These are phyloP conservation scores for Menura novaehollandiae DNA, from an alignment of 2,113 vertebrate genomes.

Conservation along the genomic window DNA sequence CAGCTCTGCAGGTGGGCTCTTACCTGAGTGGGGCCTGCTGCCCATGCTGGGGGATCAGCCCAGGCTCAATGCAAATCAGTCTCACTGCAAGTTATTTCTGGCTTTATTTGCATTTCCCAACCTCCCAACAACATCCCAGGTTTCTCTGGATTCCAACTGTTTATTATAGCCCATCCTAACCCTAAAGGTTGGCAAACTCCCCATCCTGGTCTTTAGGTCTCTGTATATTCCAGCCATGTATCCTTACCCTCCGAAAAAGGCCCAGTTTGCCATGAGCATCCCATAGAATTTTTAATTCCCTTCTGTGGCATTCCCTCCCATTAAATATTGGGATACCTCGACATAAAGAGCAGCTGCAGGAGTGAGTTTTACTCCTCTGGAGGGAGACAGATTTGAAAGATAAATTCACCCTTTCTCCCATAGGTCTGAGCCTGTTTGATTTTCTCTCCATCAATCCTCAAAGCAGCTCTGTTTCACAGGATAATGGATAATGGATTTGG, in stretches of 20 bases:
- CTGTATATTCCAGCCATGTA: fast-evolving
- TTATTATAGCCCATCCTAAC: neutral
- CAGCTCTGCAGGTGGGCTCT: neutral
- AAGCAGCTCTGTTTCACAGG: neutral
- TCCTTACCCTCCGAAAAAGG: fast-evolving
- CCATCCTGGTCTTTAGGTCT: neutral
- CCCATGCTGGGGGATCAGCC: neutral
- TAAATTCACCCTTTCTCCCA: neutral
- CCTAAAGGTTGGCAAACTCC: neutral
- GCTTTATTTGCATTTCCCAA: neutral
- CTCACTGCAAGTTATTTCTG: neutral
- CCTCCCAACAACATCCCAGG: neutral
- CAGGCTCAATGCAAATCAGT: neutral
- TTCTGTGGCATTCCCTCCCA: fast-evolving
- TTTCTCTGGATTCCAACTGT: neutral
- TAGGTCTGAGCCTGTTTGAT: neutral
- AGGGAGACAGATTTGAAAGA: fast-evolving
- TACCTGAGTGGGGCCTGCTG: neutral
- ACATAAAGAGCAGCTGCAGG: fast-evolving
- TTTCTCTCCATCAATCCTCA: neutral
- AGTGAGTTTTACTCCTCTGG: neutral
- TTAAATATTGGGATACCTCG: fast-evolving
- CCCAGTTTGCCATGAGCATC: neutral
- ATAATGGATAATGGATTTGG: neutral
- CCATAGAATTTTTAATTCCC: neutral